Percentiles rank a stretch among this genome's conserved stretches.
Conservation (phyloP, 64 coral and sea anemone genomes). For the Orbicella faveolata region DNA sequence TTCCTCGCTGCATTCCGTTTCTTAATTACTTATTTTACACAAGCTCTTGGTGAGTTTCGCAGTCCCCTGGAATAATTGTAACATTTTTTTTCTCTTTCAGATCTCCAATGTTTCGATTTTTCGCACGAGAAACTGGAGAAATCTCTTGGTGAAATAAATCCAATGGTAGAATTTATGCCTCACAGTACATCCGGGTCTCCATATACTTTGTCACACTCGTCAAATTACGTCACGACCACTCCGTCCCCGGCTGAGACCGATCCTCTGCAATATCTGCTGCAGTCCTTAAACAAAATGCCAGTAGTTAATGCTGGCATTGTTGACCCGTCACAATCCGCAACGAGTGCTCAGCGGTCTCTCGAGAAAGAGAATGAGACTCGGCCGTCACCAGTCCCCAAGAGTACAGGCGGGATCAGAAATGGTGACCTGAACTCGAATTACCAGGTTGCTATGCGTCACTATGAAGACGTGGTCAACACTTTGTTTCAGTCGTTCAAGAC, state of each 20-base stretch:
- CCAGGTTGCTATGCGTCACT: slow-evolving; percentile 63
- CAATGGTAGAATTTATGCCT: slow-evolving; percentile 92
- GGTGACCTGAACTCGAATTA: slow-evolving; percentile 25
- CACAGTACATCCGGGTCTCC: slow-evolving; percentile 51
- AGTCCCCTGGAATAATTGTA: background rate
- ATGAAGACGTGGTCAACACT: slow-evolving; percentile 76
- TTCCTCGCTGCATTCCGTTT: too few species aligned
- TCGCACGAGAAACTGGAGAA: slow-evolving; percentile 45
- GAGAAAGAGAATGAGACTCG: background rate
- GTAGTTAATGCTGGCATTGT: background rate
- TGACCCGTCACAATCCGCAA: background rate
- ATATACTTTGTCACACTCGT: slow-evolving; percentile 49
- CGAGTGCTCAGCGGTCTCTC: background rate
- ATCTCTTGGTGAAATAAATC: slow-evolving; percentile 84
- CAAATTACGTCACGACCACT: slow-evolving; percentile 40
- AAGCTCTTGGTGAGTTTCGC: background rate
- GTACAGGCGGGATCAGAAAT: background rate
- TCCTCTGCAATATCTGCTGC: slow-evolving; percentile 66
- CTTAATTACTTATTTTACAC: too few species aligned
- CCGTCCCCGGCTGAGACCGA: background rate
- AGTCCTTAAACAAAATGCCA: slow-evolving; percentile 73
- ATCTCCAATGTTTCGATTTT: slow-evolving; percentile 85
- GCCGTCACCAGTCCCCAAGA: slow-evolving; percentile 8
- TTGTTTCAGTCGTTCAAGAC: slow-evolving; percentile 71
- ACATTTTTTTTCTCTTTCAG: slow-evolving; percentile 30